Percentiles rank a stretch among this genome's conserved stretches.
Conservation (phyloP, 2,797 vertebrate species). For the Mastacembelus armatus region DNA sequence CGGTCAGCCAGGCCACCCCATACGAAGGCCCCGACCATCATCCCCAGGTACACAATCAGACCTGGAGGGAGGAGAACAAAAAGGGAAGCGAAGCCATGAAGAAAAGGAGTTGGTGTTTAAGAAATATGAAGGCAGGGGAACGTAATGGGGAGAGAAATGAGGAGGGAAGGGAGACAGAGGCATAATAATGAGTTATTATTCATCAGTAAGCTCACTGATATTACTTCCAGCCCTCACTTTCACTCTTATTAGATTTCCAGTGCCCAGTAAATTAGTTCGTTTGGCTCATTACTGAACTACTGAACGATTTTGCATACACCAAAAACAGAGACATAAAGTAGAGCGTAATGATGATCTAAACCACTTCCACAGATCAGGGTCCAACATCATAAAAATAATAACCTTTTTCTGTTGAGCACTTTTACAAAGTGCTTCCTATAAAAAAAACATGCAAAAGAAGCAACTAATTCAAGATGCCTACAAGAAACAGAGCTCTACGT, state of each 20-base stretch:
- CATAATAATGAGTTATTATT: conserved; percentile 44
- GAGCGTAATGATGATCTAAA: not conserved
- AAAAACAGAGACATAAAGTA: conserved; percentile 7
- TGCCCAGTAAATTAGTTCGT: conserved; percentile 23
- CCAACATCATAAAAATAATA: not conserved
- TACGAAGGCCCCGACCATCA: conserved; percentile 98
- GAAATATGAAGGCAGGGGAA: not conserved
- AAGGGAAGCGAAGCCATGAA: not conserved
- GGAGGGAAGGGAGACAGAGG: conserved; percentile 11
- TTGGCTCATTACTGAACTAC: conserved; percentile 3
- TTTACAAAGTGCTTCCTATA: not conserved
- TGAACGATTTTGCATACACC: conserved; percentile 18
- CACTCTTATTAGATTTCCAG: conserved; percentile 32
- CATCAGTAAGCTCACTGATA: conserved; percentile 38
- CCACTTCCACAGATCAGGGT: not conserved
- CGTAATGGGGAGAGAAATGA: not conserved
- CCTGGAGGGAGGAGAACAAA: conserved; percentile 76
- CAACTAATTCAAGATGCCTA: too few relatives aligned
- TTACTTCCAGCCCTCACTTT: conserved; percentile 25
- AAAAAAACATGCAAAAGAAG: not conserved
- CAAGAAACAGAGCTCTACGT: too few relatives aligned
- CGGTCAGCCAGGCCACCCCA: conserved; percentile 96
- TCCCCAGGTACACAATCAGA: conserved; percentile 96
- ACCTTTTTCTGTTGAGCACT: not conserved
- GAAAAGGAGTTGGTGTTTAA: not conserved